phyloP scores from a whole-genome alignment of 2,888 invertebrate genomes.

The Apotomis capreana region DNA sequence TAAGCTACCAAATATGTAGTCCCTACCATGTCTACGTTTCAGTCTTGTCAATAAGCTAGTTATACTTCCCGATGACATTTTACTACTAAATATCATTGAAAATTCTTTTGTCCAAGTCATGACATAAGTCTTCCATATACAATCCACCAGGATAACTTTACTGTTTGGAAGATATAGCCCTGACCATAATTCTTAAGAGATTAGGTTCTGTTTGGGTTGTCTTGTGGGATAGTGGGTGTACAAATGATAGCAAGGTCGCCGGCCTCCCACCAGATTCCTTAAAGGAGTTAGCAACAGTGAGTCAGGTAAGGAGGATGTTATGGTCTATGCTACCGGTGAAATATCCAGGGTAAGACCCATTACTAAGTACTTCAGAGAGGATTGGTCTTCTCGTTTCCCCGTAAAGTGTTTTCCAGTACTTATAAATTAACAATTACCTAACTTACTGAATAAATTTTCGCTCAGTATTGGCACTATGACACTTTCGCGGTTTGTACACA shows the following conservation, averaged over 20 bases:
- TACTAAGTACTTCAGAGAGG: too few species aligned
- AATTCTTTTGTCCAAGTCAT: slow-evolving; percentile 29
- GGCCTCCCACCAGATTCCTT: slow-evolving; percentile 34
- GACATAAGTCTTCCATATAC: slow-evolving; percentile 36
- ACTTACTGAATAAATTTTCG: too few species aligned
- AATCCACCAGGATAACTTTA: slow-evolving; percentile 14
- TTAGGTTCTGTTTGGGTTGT: slow-evolving; percentile 1
- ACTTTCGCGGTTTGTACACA: too few species aligned
- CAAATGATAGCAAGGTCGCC: slow-evolving; percentile 29
- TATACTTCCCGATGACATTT: slow-evolving; percentile 13
- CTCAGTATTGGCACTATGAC: too few species aligned
- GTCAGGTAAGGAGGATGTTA: slow-evolving; percentile 32
- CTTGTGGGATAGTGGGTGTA: neutral
- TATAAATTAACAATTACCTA: too few species aligned
- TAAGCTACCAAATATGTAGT: neutral
- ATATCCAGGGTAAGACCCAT: neutral
- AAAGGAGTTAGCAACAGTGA: slow-evolving; percentile 39
- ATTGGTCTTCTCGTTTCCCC: too few species aligned
- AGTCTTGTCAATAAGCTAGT: neutral
- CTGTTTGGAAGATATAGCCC: neutral
- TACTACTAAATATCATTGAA: slow-evolving; percentile 11
- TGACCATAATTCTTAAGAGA: neutral
- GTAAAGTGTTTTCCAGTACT: too few species aligned
- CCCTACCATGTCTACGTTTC: slow-evolving; percentile 1
- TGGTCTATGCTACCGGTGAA: slow-evolving; percentile 11